Base-by-base conservation (phyloP, 2,888 invertebrate species). In the Acleris laterana region DNA sequence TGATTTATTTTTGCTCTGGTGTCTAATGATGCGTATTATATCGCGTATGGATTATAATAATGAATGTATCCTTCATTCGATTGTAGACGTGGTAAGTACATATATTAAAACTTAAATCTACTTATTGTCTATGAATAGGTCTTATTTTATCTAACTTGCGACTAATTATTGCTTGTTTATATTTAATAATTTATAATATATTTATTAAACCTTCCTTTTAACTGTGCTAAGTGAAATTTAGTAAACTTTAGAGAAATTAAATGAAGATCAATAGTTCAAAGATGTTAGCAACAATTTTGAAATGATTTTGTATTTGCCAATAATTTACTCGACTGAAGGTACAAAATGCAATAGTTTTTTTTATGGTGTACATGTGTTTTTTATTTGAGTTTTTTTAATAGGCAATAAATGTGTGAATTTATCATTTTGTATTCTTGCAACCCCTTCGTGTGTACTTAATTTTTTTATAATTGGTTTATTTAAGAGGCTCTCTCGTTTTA, bases 391-490 rank as follows among this genome's bases (percentile, higher is more conserved):
- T 73, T 76, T 78, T 77, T 60, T 80, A 76, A 76, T 72, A 65
- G 49, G 59, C 72, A 73, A 70, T 75, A 75, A 77, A 74, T 71
- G 81, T 75, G 75, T 78, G 69, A 70, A 72, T 56, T 70, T 63
- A 71, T 76, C 32, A 69, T 62, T 68, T 71, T 69, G 38, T 70
- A 70, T 70, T 71, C 63, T 68, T 60, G 28, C 60, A 38, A 51
- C 63, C 65, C 67, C 64, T 70, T 69, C 17, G 46, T 75, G 77
- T 81, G 85, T 88, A 88, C 87, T 88, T 88, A 88, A 87, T 71
- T 76, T 71, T 74, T 75, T 71, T 75, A 71, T 73, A 75, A 75
- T 77, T 70, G 71, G 71, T 68, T 38, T 38, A 38, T 69, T 70
- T 71, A 62, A 73, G 73, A 79, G 76, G 83, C 84, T 84, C 84